Conservation (phyloP, 1,140 invertebrate genomes). For the Drosophila suzukii region DNA sequence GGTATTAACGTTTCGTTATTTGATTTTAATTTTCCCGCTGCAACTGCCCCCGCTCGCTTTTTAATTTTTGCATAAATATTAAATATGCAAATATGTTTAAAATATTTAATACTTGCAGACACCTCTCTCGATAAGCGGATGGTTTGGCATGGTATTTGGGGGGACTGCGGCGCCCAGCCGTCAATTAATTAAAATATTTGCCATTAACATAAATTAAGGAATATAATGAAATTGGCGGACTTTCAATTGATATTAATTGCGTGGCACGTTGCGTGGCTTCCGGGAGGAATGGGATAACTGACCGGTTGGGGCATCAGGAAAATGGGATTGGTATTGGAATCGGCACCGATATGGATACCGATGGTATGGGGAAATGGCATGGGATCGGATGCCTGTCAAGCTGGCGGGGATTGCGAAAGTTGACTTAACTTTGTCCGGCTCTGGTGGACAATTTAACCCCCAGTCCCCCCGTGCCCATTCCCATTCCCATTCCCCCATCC, state of each 20-base stretch:
- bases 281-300: slow-evolving; percentile 12
- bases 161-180: slow-evolving; percentile 5
- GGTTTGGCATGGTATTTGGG: no score
- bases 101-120: slow-evolving; percentile 50
- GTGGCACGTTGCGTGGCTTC: slow-evolving; percentile 12
- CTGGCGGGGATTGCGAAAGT: slow-evolving; percentile 34
- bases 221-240: slow-evolving; percentile 67
- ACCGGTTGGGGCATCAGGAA: neutral
- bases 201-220: slow-evolving; percentile 79
- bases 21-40: slow-evolving; percentile 9
- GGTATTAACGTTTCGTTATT: slow-evolving; percentile 19
- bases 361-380: neutral
- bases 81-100: slow-evolving; percentile 51
- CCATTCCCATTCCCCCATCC: neutral
- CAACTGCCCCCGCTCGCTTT: neutral
- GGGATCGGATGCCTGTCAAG: slow-evolving; percentile 25
- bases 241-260: slow-evolving; percentile 80
- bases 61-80: slow-evolving; percentile 41
- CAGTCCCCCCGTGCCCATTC: neutral
- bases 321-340: neutral
- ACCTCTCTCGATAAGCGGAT: slow-evolving; percentile 25
- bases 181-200: slow-evolving; percentile 79
- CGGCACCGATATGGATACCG: neutral
- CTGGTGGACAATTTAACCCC: neutral
- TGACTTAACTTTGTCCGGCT: slow-evolving; percentile 47